Percentiles rank a stretch among this genome's conserved stretches.
Evolutionary conservation across 2,113 vertebrate genomes (phyloP).

Genomic region (Lanius collurio): DNA sequence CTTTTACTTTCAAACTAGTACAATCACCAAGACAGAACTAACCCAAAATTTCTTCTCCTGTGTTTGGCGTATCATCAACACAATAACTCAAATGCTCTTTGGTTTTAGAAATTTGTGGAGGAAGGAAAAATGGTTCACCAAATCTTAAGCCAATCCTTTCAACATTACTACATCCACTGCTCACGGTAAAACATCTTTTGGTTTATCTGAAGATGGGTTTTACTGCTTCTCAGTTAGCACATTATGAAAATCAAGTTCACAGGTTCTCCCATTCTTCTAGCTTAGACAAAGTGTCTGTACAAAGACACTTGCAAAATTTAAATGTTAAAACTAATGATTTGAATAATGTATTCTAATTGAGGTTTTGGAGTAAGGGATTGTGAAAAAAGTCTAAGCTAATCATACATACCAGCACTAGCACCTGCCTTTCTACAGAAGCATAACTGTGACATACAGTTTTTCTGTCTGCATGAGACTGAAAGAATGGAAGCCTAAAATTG

Average conservation of each 20-base stretch:
- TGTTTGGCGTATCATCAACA: not conserved
- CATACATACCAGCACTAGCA: not conserved
- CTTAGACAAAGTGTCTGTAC: not conserved
- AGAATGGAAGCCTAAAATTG: not conserved
- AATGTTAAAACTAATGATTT: not conserved
- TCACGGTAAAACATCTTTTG: not conserved
- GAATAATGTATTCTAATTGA: not conserved
- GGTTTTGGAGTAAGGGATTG: not conserved
- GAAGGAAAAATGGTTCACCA: not conserved
- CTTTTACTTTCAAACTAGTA: too few species aligned
- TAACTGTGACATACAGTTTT: not conserved
- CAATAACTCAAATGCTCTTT: not conserved
- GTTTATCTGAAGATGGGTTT: not conserved
- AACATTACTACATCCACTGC: not conserved
- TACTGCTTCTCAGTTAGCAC: not conserved
- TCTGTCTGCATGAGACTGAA: not conserved
- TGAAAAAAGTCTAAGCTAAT: not conserved
- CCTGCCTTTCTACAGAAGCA: not conserved
- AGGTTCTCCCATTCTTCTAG: not conserved
- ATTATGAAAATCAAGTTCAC: not conserved
- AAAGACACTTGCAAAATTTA: not conserved
- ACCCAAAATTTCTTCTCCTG: not conserved
- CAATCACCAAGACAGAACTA: not conserved
- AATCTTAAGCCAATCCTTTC: not conserved
- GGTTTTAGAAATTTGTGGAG: not conserved